A percentile compares a stretch with the other conserved stretches of the same genome.
phyloP scores from a whole-genome alignment of 2,113 vertebrate genomes.

The Chloebia gouldiae region DNA sequence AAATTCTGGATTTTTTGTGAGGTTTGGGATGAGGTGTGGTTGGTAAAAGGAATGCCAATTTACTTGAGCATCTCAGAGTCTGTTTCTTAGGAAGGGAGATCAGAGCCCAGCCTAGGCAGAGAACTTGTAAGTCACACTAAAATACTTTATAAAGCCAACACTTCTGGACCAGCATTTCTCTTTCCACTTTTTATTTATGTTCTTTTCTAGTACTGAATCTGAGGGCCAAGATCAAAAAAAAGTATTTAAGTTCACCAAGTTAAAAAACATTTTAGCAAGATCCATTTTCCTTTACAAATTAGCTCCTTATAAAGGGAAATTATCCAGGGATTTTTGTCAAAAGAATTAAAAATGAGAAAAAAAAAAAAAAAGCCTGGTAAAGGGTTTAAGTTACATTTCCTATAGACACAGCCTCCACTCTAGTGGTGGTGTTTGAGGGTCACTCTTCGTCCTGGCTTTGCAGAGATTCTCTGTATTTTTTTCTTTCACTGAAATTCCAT shows the following conservation, averaged over 20 bases:
- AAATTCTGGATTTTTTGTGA: not conserved
- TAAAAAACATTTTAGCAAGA: conserved; percentile 42
- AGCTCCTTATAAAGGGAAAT: conserved; percentile 4
- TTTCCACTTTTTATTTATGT: not conserved
- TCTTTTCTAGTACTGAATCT: not conserved
- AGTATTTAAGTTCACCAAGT: conserved; percentile 24
- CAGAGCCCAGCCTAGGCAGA: not conserved
- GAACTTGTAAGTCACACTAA: not conserved
- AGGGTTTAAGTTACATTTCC: conserved; percentile 50
- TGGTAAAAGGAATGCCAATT: not conserved
- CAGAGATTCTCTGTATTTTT: conserved; percentile 71
- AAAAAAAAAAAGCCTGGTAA: not conserved
- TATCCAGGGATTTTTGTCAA: not conserved
- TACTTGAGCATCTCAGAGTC: not conserved
- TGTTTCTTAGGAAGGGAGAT: not conserved
- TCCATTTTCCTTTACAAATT: conserved; percentile 62
- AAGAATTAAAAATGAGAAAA: not conserved
- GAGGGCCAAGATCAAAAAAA: not conserved
- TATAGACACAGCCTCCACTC: conserved; percentile 31
- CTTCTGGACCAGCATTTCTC: not conserved
- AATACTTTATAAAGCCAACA: not conserved
- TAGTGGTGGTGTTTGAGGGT: conserved; percentile 51
- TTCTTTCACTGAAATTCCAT: conserved; percentile 87
- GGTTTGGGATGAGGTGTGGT: not conserved
- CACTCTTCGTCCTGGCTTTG: conserved; percentile 62